Evolutionary conservation across 2,888 invertebrate genomes (phyloP).

Genomic region (Spodoptera exigua): DNA sequence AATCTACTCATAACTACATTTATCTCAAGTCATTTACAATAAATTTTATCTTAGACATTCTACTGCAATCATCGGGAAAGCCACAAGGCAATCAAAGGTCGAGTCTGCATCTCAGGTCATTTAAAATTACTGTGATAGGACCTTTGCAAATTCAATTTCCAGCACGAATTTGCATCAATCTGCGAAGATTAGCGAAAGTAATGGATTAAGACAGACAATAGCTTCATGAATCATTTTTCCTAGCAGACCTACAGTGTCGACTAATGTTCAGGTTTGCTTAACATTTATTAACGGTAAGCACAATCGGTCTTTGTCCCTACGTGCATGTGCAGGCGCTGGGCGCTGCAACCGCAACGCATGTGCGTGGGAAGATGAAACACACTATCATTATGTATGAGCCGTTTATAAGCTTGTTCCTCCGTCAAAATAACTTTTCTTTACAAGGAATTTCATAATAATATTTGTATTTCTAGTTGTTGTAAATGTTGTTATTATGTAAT

Average conservation of each 20-base stretch:
- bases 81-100: conserved; percentile 34
- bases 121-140: conserved; percentile 34
- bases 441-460: conserved; percentile 54
- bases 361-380: conserved; percentile 68
- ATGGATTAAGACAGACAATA: conserved; percentile 38
- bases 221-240: conserved; percentile 41
- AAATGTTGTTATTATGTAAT: conserved; percentile 6
- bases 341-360: conserved; percentile 48
- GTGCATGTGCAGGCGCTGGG: conserved; percentile 14
- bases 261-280: conserved; percentile 24
- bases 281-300: conserved; percentile 38
- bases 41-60: conserved; percentile 15
- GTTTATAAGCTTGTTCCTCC: conserved; percentile 62
- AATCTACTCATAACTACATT: conserved; percentile 28
- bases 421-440: conserved; percentile 61
- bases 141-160: conserved; percentile 17
- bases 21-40: conserved; percentile 31
- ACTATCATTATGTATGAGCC: conserved; percentile 64
- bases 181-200: conserved; percentile 36
- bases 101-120: conserved; percentile 37
- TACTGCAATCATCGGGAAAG: conserved; percentile 38
- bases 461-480: conserved; percentile 25
- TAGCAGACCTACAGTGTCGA: conserved; percentile 25
- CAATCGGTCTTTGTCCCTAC: conserved; percentile 47
- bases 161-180: conserved; percentile 48